Conservation (phyloP, 1,140 invertebrate species). For the Lethrus apterus region DNA sequence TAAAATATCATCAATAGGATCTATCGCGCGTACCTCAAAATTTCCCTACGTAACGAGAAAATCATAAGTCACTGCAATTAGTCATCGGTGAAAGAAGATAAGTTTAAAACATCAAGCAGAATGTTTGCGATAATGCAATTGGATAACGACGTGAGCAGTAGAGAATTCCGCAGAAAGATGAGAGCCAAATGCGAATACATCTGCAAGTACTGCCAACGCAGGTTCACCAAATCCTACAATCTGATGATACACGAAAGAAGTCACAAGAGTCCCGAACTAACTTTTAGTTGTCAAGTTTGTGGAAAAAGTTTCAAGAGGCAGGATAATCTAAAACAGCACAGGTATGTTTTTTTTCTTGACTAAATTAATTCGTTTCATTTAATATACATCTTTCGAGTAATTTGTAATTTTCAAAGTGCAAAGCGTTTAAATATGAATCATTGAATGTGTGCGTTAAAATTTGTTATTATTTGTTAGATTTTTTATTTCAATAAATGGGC, state of each 20-base stretch:
- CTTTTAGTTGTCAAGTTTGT: conserved; percentile 98
- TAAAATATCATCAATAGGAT: too few species aligned
- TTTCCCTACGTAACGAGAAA: too few species aligned
- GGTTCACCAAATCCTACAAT: conserved; percentile 99
- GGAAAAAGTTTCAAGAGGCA: conserved; percentile 97
- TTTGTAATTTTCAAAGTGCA: neutral
- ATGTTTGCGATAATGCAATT: conserved; percentile 84
- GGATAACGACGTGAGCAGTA: conserved; percentile 81
- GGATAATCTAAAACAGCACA: conserved; percentile 92
- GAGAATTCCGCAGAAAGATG: conserved; percentile 89
- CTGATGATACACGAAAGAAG: conserved; percentile 98
- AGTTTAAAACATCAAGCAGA: conserved; percentile 39
- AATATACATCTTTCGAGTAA: neutral
- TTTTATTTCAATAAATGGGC: too few species aligned
- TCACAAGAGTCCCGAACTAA: conserved; percentile 94
- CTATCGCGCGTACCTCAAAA: too few species aligned
- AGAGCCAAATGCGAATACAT: conserved; percentile 95
- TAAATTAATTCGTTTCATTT: neutral
- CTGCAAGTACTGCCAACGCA: conserved; percentile 96
- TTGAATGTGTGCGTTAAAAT: too few species aligned
- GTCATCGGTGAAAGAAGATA: too few species aligned
- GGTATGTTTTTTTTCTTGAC: conserved; percentile 59
- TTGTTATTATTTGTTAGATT: too few species aligned
- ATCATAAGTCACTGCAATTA: too few species aligned
- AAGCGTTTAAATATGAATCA: too few species aligned